Evolutionary conservation across 2,888 invertebrate species (phyloP).

Genomic region (Acholoe squamosa): DNA sequence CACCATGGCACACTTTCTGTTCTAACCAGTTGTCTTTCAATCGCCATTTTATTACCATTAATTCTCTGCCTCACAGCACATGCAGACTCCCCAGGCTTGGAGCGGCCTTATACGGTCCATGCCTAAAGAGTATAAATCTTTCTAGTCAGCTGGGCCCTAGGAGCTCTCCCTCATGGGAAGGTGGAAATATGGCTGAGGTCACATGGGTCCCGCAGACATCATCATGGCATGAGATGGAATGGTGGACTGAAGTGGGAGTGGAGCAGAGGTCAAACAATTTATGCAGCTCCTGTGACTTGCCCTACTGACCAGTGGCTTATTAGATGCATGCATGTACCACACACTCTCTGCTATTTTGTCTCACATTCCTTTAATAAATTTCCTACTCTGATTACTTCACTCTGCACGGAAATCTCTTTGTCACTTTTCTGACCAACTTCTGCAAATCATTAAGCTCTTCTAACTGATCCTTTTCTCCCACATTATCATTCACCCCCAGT

Average conservation of each 20-base stretch:
- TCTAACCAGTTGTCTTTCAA: neutral
- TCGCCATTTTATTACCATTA: neutral
- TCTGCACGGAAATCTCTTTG: too few species aligned
- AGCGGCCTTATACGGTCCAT: too few species aligned
- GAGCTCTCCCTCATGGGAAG: conserved; percentile 1
- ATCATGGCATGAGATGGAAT: conserved; percentile 30
- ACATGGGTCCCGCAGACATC: neutral
- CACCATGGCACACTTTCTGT: neutral
- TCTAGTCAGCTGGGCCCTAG: neutral
- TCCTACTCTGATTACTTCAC: too few species aligned
- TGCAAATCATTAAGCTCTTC: too few species aligned
- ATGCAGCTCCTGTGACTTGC: neutral
- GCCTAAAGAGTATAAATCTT: too few species aligned
- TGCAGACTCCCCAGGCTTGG: too few species aligned
- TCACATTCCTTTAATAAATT: too few species aligned
- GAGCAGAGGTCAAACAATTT: conserved; percentile 7
- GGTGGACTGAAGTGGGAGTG: neutral
- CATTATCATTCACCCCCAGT: too few species aligned
- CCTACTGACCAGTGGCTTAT: neutral
- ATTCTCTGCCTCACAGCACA: too few species aligned
- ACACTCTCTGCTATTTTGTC: too few species aligned
- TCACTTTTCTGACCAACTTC: too few species aligned
- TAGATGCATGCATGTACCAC: neutral
- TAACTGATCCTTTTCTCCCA: too few species aligned
- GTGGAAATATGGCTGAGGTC: neutral